Conservation (phyloP, 2,113 vertebrate species). For the Leptodactylus fuscus region DNA sequence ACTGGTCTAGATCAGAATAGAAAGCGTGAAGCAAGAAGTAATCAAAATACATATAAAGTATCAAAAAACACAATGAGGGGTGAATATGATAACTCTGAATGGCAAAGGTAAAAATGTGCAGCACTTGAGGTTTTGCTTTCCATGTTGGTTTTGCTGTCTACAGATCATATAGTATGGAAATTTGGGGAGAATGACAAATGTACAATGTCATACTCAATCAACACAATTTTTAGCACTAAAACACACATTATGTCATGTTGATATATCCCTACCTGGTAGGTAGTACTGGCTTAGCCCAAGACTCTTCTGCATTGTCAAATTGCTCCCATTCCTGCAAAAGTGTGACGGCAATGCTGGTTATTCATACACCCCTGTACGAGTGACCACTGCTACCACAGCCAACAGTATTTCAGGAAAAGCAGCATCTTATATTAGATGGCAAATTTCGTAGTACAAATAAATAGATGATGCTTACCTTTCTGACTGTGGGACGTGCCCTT, state of each 20-base stretch:
- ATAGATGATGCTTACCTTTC: conserved; percentile 66
- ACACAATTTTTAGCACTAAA: background rate
- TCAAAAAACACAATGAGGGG: background rate
- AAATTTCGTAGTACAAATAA: background rate
- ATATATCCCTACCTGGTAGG: conserved; percentile 77
- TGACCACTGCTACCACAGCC: background rate
- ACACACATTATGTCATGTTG: background rate
- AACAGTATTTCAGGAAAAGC: background rate
- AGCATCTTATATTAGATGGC: background rate
- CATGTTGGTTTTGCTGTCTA: background rate
- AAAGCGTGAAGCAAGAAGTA: too few species aligned
- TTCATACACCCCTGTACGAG: background rate
- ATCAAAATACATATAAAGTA: background rate
- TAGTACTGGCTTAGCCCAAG: conserved; percentile 69
- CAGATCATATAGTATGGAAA: background rate
- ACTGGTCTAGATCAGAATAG: conserved; percentile 70
- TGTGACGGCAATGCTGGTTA: background rate
- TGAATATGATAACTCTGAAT: background rate
- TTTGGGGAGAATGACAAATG: background rate
- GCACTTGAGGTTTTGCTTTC: background rate
- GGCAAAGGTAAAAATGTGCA: background rate
- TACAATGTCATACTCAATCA: background rate
- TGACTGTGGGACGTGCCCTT: conserved; percentile 64
- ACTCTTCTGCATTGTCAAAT: conserved; percentile 63
- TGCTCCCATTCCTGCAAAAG: conserved; percentile 72